phyloP scores from a whole-genome alignment of 2,797 vertebrate genomes.

The Brachymystax lenok region DNA sequence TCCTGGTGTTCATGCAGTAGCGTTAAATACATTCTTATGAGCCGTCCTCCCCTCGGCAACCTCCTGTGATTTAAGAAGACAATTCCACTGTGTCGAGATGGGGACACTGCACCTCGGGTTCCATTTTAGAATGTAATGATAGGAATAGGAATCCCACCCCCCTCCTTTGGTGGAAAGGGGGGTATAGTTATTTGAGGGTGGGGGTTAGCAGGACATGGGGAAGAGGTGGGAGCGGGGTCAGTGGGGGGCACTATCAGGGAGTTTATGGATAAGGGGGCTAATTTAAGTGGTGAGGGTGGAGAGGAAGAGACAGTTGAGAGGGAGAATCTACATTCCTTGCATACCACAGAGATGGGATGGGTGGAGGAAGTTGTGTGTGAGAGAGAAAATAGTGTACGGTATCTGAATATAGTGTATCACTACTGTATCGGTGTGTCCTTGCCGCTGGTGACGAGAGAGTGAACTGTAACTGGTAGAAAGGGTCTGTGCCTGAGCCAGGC shows the following conservation, averaged over 20 bases:
- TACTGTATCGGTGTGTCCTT: too few relatives aligned
- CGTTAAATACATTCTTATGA: not conserved
- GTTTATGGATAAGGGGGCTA: constrained; percentile 8
- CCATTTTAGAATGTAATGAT: constrained; percentile 8
- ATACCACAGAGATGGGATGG: constrained; percentile 57
- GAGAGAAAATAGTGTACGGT: not conserved
- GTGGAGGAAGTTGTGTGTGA: constrained; percentile 49
- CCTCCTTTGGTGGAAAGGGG: not conserved
- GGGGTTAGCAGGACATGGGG: not conserved
- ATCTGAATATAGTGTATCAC: too few relatives aligned
- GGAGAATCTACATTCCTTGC: constrained; percentile 58
- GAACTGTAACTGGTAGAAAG: not conserved
- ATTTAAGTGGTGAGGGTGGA: not conserved
- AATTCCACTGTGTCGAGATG: not conserved
- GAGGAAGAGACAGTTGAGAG: not conserved
- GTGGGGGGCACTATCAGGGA: not conserved
- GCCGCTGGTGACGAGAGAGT: not conserved
- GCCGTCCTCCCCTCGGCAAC: not conserved
- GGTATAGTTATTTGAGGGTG: not conserved
- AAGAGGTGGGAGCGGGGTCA: not conserved
- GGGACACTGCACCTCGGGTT: constrained; percentile 11
- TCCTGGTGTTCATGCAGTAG: too few relatives aligned
- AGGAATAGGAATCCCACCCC: too few relatives aligned
- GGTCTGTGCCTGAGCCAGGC: not conserved
- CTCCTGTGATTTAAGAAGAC: not conserved